Percentiles rank a stretch among this genome's conserved stretches.
Evolutionary conservation across 2,113 vertebrate genomes (phyloP).

Genomic region (Ammodytes marinus): DNA sequence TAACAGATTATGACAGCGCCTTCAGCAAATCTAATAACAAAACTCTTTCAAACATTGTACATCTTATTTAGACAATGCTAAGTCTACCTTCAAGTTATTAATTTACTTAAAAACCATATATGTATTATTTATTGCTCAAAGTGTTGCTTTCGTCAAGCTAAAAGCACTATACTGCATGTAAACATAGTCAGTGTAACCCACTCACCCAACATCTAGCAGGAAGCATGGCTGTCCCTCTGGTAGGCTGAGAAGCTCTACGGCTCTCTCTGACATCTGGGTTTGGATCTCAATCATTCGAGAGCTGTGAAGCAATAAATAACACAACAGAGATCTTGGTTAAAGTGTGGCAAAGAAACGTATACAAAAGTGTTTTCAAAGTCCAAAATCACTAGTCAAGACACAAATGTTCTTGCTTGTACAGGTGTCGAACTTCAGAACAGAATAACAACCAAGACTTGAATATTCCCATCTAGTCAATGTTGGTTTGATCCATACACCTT

Average conservation of each 20-base stretch:
- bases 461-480: too few relatives aligned
- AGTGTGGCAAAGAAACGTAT: neutral
- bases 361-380: too few relatives aligned
- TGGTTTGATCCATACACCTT: too few relatives aligned
- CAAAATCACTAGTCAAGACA: too few relatives aligned
- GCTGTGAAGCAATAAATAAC: conserved; percentile 73
- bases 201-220: conserved; percentile 94
- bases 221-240: conserved; percentile 89
- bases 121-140: neutral
- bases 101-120: neutral
- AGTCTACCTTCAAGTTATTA: neutral
- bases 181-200: neutral
- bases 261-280: conserved; percentile 94
- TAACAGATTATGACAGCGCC: neutral
- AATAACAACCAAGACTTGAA: too few relatives aligned
- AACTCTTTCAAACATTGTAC: neutral
- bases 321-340: neutral
- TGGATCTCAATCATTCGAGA: conserved; percentile 96
- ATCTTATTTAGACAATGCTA: neutral
- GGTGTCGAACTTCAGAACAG: too few relatives aligned
- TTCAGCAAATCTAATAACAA: neutral
- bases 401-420: too few relatives aligned
- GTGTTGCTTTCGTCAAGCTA: neutral
- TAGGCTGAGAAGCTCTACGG: conserved; percentile 91
- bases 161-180: too few relatives aligned